These are phyloP conservation scores for Meriones psammophilus DNA, from an alignment of 2,797 vertebrate species.

Conservation along the genomic window DNA sequence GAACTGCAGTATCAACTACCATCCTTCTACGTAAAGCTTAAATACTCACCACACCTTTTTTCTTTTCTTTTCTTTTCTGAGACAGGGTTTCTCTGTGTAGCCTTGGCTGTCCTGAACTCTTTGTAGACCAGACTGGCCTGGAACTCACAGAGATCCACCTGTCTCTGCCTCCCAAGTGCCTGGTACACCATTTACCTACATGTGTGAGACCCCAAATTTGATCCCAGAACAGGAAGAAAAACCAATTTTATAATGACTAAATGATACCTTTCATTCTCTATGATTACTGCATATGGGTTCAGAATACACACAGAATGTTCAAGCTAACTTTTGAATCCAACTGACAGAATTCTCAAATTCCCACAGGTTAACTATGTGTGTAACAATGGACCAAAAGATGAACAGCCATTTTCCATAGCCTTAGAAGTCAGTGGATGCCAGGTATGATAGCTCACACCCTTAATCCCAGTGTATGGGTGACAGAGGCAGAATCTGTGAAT, in stretches of 20 bases:
- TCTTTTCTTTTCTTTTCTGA: no score
- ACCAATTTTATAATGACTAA: not conserved
- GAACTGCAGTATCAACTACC: not conserved
- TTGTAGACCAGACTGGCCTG: no score
- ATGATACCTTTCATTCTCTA: not conserved
- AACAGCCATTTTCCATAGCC: not conserved
- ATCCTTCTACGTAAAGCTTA: not conserved
- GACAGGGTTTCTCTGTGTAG: no score
- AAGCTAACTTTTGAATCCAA: slow-evolving; percentile 6
- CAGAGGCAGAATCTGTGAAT: not conserved
- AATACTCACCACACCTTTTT: not conserved
- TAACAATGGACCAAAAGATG: not conserved
- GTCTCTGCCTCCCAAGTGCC: no score
- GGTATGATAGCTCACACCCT: not conserved
- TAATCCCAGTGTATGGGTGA: not conserved
- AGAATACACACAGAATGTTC: not conserved
- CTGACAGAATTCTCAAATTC: slow-evolving; percentile 34
- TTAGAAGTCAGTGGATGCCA: not conserved
- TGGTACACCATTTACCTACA: not conserved
- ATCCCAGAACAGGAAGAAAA: not conserved
- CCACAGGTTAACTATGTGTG: not conserved
- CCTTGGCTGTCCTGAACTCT: no score
- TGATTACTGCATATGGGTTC: not conserved
- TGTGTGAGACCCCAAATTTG: not conserved
- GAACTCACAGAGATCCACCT: no score